Base-by-base conservation (phyloP, 2,888 invertebrate species). In the Lithosia quadra region DNA sequence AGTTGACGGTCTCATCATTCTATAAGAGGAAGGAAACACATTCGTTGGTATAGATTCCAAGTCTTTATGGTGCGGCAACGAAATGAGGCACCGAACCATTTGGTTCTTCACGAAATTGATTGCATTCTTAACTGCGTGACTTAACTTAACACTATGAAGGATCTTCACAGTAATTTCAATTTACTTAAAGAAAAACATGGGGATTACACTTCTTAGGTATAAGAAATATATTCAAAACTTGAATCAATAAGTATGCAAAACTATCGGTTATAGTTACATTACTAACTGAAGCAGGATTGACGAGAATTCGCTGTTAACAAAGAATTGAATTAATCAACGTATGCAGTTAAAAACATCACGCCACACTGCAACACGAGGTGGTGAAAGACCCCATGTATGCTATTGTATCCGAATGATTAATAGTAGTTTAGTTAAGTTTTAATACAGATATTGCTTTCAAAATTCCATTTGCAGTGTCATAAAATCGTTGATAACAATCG, bases 401-500 rank as follows among this genome's bases (percentile, higher is more conserved):
- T 81, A 83, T 89, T 87, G 84, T 89, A 73, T 74, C 77, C 65
- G 63, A 67, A 85, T 89, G 88, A 90, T 90, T 87, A 87, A 90
- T 89, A 82, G 79, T 78, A 81, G 73, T 79, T 80, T 76, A 79
- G 75, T 83, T 78, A 80, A 84, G 81, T 84, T 82, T 86, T 87
- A 89, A 91, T 88, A 86, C 83, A 87, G 90, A 90, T 90, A 91
- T 89, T 82, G 87, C 91, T 91, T 92, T 91, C 89, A 92, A 86
- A 91, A 90, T 88, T 84, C 90, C 90, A 93, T 93, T 94, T 90
- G 88, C 89, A 82, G 84, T 86, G 89, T 87, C 86, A 92, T 94
- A 93, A 94, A 91, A 89, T 86, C 78, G 74, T 75, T 86, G 93
- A 93, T 94, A 91, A 88, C 87, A 87, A 94, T 94, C 94, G 77